Evolutionary conservation across 2,888 invertebrate genomes (phyloP), one percentile per base, ranked within the genome.

Genomic region (Lordiphosa fenestrarum): DNA sequence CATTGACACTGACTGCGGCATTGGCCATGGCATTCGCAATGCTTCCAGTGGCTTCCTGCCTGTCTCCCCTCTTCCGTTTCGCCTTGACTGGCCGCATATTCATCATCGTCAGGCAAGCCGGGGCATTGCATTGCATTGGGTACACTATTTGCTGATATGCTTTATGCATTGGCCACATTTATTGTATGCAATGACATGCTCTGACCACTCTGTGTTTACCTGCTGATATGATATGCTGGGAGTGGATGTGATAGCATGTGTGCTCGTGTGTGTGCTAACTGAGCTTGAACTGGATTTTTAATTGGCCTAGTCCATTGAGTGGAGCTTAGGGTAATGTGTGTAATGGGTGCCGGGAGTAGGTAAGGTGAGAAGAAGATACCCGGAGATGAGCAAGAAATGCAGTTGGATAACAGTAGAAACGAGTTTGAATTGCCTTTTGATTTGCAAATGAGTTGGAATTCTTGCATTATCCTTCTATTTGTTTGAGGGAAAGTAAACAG

Each of bases 1-100:
- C 75, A 80, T 80, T 76, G 80, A 75, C 75, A 76, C 73, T 58
- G 64, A 66, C 66, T 52, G 37, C 37, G 65, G 54, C 60, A 39
- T 54, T 73, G 77, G 69, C 77, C 60, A 48, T 77, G 71, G 62
- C 65, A 73, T 64, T 68, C 74, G 59, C 53, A 54, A 53, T 61
- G 68, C 53, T 50, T 48, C 73, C 56, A 64, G 59, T 46, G 56
- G 63, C 63, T 60, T 54, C 51, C 56, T 47, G 47, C 53, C 41
- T 38, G 42, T 53, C 40, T 53, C 48, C 19, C 33, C 37, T 21
- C 35, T 33, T 38, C 12, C 13, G 23, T 42, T 25, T 60, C 33
- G 49, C 38, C 44, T 36, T 40, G 42, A 55, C 40, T 48, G 25
- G 25, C 53, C 56, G 56, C 49, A 44, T 39, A 65, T 65, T 58